These are phyloP conservation scores for Theodoxus fluviatilis DNA, from an alignment of 2,888 invertebrate species.

Conservation along the genomic window DNA sequence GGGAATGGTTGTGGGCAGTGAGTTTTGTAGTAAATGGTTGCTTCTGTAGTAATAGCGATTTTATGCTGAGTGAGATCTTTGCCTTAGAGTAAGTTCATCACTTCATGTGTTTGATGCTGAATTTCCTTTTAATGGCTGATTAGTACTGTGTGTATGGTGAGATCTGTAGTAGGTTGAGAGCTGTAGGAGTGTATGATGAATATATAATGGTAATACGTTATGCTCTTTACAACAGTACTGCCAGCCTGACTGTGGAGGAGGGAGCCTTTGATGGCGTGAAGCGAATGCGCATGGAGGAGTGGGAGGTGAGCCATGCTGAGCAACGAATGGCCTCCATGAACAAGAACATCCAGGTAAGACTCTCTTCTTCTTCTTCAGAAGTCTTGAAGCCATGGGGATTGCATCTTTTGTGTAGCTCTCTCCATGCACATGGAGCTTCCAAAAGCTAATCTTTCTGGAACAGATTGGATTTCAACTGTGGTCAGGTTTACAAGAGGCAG, in stretches of 20 bases:
- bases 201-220: background rate
- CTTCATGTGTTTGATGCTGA: background rate
- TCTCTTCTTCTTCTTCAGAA: background rate
- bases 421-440: too few species aligned
- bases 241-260: slow-evolving; percentile 44
- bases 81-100: background rate
- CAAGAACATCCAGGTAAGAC: slow-evolving; percentile 33
- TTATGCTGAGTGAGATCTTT: too few species aligned
- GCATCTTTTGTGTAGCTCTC: too few species aligned
- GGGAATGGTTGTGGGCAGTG: too few species aligned
- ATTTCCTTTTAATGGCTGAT: background rate
- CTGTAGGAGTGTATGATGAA: background rate
- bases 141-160: background rate
- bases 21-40: too few species aligned
- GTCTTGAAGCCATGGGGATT: too few species aligned
- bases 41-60: too few species aligned
- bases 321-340: slow-evolving; percentile 26
- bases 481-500: too few species aligned
- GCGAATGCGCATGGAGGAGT: slow-evolving; percentile 45
- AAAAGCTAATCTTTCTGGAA: too few species aligned
- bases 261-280: slow-evolving; percentile 46
- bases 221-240: slow-evolving; percentile 36
- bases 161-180: background rate
- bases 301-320: slow-evolving; percentile 39
- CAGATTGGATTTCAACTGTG: too few species aligned